These are phyloP conservation scores for Coenonympha arcania DNA, from an alignment of 2,888 invertebrate species.

Conservation along the genomic window DNA sequence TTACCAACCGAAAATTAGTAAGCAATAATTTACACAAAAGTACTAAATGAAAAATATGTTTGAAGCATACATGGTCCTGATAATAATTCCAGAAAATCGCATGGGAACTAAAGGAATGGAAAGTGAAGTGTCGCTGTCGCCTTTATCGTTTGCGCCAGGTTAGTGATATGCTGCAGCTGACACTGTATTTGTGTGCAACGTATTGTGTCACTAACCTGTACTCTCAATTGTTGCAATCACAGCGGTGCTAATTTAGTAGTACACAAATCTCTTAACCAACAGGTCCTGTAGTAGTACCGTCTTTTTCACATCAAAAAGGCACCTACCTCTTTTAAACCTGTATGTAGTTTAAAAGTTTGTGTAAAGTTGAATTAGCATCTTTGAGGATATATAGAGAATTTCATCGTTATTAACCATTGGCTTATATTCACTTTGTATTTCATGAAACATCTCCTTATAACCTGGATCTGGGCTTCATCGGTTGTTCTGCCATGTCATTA, in stretches of 20 bases:
- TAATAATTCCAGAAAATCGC: slow-evolving; percentile 72
- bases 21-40: too few relatives aligned
- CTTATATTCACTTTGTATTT: slow-evolving; percentile 23
- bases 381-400: slow-evolving; percentile 30
- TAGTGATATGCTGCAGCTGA: slow-evolving; percentile 69
- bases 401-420: slow-evolving; percentile 45
- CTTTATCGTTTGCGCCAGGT: slow-evolving; percentile 73
- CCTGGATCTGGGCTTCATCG: neutral
- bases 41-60: too few relatives aligned
- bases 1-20: too few relatives aligned
- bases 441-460: slow-evolving; percentile 3
- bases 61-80: slow-evolving; percentile 31
- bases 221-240: slow-evolving; percentile 27
- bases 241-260: neutral
- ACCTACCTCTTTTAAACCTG: neutral
- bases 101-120: slow-evolving; percentile 72
- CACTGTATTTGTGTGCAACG: slow-evolving; percentile 67
- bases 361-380: neutral
- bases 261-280: neutral
- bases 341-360: neutral
- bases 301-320: neutral
- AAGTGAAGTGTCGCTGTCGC: slow-evolving; percentile 71
- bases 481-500: neutral
- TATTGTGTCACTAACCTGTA: slow-evolving; percentile 67
- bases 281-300: too few relatives aligned